Evolutionary conservation across 2,888 invertebrate genomes (phyloP), one percentile per base, ranked within the genome.

Genomic region (Aphelenchoides bicaudatus): DNA sequence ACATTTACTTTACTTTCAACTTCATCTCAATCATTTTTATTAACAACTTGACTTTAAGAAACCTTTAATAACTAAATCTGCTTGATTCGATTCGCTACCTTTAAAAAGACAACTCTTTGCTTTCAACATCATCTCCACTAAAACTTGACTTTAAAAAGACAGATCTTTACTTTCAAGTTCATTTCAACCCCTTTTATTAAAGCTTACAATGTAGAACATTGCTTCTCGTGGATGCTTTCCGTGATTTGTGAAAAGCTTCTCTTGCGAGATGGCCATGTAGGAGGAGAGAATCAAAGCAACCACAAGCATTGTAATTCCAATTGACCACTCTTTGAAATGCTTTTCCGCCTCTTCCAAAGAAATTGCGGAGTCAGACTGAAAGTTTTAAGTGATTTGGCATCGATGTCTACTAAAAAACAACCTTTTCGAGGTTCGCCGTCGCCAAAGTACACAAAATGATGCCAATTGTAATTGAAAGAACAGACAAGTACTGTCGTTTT

Each of bases 251-350:
- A 82, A 83, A 38, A 82, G 75, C 48, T 74, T 73, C 65, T 83
- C 82, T 55, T 83, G 83, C 60, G 78, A 80, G 43, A 83, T 81
- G 2, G 83, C 83, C 78, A 83, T 79, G 70, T 90, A 84, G 0
- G 96, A 92, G 0, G 94, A 93, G 58, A 93, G 84, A 71, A 96
- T 87, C 53, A 98, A 82, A 0, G 93, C 92, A 57, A 89, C 84
- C 0, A 90, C 88, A 39, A 98, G 81, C 66, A 96, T 85, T 1
- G 51, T 58, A 55, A 71, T 73, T 60, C 73, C 75, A 38, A 76
- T 73, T 2, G 60, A 47, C 75, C 75, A 76, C 46, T 76, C 76
- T 3, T 63, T 51, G 50, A 68, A 75, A 60, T 76, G 74, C 56
- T 74, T 74, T 25, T 71, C 61, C 6, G 73, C 73, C 52, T 76